These are phyloP conservation scores for Lasioglossum albipes DNA, from an alignment of 1,140 invertebrate species.

Conservation along the genomic window DNA sequence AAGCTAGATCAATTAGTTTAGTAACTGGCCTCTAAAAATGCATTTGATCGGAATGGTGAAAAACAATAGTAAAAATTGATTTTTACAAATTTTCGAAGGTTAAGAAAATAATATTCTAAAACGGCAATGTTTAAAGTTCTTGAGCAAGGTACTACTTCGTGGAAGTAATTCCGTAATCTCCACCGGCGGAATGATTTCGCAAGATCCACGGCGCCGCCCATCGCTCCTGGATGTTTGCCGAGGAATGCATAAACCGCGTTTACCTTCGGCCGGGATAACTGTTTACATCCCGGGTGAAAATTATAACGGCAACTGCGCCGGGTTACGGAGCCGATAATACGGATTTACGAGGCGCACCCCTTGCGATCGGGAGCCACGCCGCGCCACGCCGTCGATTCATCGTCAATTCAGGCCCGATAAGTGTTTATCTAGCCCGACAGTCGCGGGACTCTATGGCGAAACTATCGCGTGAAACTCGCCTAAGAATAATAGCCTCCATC, in stretches of 20 bases:
- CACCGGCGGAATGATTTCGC: conserved; percentile 4
- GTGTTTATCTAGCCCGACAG: conserved; percentile 33
- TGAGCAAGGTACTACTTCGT: not conserved
- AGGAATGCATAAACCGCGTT: conserved; percentile 7
- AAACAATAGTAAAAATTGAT: too few relatives aligned
- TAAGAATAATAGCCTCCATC: conserved; percentile 13
- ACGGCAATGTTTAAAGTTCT: too few relatives aligned
- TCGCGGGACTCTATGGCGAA: not conserved
- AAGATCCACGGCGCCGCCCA: not conserved
- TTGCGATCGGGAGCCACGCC: not conserved
- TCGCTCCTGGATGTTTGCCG: not conserved
- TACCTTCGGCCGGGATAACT: not conserved
- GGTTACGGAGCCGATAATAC: conserved; percentile 33
- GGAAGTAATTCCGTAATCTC: conserved; percentile 10
- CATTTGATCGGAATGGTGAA: too few relatives aligned
- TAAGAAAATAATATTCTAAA: too few relatives aligned
- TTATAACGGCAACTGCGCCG: not conserved
- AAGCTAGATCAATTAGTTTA: too few relatives aligned
- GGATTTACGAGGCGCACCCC: conserved; percentile 29
- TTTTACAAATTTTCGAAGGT: too few relatives aligned
- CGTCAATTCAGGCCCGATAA: conserved; percentile 25
- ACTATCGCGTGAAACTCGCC: not conserved
- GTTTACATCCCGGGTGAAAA: conserved; percentile 36
- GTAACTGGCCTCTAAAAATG: too few relatives aligned
- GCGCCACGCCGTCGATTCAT: conserved; percentile 20